These are phyloP conservation scores for Agonopterix alstromeriana DNA, from an alignment of 2,888 invertebrate species.

Conservation along the genomic window DNA sequence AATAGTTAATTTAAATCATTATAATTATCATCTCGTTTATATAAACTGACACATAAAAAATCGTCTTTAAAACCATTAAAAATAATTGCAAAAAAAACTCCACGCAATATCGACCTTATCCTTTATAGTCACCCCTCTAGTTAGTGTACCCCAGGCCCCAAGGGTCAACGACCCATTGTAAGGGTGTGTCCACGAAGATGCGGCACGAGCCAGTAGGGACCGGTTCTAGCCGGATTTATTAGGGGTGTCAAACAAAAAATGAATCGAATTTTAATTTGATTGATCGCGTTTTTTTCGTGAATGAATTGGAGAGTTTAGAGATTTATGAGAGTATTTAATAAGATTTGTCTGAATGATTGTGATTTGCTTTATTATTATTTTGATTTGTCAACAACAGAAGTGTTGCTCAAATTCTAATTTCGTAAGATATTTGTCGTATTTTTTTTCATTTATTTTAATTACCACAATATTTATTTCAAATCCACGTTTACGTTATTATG, in stretches of 20 bases:
- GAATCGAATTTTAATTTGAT: neutral
- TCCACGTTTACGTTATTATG: too few species aligned
- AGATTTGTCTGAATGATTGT: too few species aligned
- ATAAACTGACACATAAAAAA: too few species aligned
- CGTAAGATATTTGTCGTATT: too few species aligned
- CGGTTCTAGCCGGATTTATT: conserved; percentile 4
- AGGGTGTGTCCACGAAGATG: conserved; percentile 35
- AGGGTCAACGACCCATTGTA: conserved; percentile 31
- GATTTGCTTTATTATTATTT: too few species aligned
- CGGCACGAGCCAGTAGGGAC: conserved; percentile 20
- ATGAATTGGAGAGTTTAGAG: neutral
- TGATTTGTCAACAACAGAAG: too few species aligned
- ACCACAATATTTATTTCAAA: too few species aligned
- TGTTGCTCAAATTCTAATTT: too few species aligned
- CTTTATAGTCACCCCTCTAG: conserved; percentile 19
- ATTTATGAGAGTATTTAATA: neutral
- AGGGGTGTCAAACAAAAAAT: neutral
- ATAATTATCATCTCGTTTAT: too few species aligned
- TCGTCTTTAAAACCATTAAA: too few species aligned
- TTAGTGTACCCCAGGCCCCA: conserved; percentile 16
- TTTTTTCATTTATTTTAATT: too few species aligned
- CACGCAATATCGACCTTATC: conserved; percentile 23
- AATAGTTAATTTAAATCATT: too few species aligned
- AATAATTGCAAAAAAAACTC: conserved; percentile 14
- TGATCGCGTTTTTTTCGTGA: neutral